These are phyloP conservation scores for Acrobasis suavella DNA, from an alignment of 2,888 invertebrate species.

Conservation along the genomic window DNA sequence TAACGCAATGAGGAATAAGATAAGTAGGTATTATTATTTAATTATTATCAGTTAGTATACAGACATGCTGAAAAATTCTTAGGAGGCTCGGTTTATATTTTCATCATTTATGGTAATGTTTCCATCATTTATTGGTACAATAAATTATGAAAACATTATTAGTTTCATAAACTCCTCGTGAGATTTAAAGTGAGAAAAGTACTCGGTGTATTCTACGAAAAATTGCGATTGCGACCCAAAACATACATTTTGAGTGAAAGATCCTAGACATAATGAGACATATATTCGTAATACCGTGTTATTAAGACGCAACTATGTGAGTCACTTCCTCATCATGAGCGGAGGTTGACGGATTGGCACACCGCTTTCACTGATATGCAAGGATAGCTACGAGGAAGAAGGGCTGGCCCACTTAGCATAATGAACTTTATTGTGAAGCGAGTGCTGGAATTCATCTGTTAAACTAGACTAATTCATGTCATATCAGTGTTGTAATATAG, in stretches of 20 bases:
- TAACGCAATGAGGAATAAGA: too few relatives aligned
- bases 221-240: neutral
- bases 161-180: too few relatives aligned
- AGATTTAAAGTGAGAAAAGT: too few relatives aligned
- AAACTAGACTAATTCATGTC: constrained; percentile 42
- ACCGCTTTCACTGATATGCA: constrained; percentile 67
- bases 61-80: too few relatives aligned
- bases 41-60: too few relatives aligned
- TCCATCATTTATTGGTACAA: too few relatives aligned
- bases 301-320: constrained; percentile 45
- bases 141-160: too few relatives aligned
- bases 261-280: constrained; percentile 11
- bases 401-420: constrained; percentile 52
- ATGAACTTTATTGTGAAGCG: constrained; percentile 51
- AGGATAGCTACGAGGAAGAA: constrained; percentile 64
- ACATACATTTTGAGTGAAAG: neutral
- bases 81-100: too few relatives aligned
- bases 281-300: constrained; percentile 21
- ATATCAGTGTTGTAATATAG: constrained; percentile 37
- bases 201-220: neutral
- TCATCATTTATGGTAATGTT: too few relatives aligned
- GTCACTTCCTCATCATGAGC: constrained; percentile 63
- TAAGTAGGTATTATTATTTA: too few relatives aligned
- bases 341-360: constrained; percentile 56
- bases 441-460: constrained; percentile 29